phyloP scores from a whole-genome alignment of 2,113 vertebrate genomes.

The Megaceryle maxima region DNA sequence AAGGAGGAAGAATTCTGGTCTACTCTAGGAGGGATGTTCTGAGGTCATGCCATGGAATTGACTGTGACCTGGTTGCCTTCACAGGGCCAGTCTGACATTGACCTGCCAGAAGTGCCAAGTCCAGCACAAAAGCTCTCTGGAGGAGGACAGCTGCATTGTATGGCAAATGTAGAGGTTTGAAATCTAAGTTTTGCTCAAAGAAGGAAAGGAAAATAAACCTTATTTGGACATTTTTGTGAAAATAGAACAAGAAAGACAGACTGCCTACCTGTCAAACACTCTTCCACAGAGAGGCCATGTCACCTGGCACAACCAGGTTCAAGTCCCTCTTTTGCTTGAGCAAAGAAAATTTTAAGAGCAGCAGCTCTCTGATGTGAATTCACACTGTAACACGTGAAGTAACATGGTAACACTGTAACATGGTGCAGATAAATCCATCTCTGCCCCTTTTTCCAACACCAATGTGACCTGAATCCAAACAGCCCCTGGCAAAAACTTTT shows the following conservation, averaged over 20 bases:
- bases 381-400: neutral
- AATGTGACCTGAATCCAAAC: neutral
- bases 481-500: neutral
- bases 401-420: neutral
- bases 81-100: neutral
- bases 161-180: neutral
- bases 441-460: neutral
- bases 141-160: neutral
- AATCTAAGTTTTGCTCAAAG: neutral
- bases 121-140: neutral
- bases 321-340: neutral
- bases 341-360: neutral
- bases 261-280: neutral
- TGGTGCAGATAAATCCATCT: neutral
- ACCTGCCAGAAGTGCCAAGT: neutral
- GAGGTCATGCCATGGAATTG: accelerated
- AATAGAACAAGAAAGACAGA: neutral
- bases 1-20: neutral
- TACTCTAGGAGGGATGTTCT: neutral
- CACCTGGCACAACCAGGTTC: neutral
- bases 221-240: neutral
- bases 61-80: neutral
- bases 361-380: neutral
- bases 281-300: neutral
- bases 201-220: neutral